Evolutionary conservation across 2,888 invertebrate genomes (phyloP).

Genomic region (Sarcophaga subvicina): DNA sequence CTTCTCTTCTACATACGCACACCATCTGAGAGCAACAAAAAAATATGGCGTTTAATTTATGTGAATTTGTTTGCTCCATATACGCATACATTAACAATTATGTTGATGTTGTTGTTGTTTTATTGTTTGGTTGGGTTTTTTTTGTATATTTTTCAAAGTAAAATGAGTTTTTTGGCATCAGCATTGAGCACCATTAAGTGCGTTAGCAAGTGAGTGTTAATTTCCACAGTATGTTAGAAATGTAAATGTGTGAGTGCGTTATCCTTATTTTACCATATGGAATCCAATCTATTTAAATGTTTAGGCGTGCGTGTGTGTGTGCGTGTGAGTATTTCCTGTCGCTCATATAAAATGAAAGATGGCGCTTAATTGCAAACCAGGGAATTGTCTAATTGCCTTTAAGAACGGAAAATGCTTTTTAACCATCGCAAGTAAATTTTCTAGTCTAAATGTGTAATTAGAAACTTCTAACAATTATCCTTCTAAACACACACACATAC

Average conservation of each 20-base stretch:
- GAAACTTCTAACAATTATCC: slow-evolving; percentile 9
- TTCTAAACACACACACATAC: background rate
- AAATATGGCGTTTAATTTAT: slow-evolving; percentile 51
- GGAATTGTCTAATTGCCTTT: slow-evolving; percentile 79
- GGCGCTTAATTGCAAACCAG: slow-evolving; percentile 78
- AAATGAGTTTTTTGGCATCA: slow-evolving; percentile 40
- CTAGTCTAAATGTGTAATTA: slow-evolving; percentile 52
- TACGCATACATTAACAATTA: slow-evolving; percentile 2
- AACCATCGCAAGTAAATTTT: slow-evolving; percentile 41
- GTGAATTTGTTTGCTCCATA: background rate
- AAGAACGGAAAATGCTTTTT: slow-evolving; percentile 70
- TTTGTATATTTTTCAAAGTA: slow-evolving; percentile 6
- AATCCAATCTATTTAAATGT: slow-evolving; percentile 11
- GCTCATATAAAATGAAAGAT: slow-evolving; percentile 53
- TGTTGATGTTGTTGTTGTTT: background rate
- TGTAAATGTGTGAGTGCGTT: background rate
- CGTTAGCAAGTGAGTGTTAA: slow-evolving; percentile 57
- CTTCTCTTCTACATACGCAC: background rate
- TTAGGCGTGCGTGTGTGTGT: slow-evolving; percentile 15
- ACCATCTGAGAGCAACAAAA: background rate
- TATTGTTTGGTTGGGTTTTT: slow-evolving; percentile 1
- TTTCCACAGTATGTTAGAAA: slow-evolving; percentile 35
- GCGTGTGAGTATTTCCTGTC: background rate
- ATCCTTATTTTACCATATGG: background rate
- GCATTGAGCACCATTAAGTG: slow-evolving; percentile 35